Percentiles rank a stretch among this genome's conserved stretches.
Conservation (phyloP, 1,140 invertebrate genomes). For the Drosophila insularis region DNA sequence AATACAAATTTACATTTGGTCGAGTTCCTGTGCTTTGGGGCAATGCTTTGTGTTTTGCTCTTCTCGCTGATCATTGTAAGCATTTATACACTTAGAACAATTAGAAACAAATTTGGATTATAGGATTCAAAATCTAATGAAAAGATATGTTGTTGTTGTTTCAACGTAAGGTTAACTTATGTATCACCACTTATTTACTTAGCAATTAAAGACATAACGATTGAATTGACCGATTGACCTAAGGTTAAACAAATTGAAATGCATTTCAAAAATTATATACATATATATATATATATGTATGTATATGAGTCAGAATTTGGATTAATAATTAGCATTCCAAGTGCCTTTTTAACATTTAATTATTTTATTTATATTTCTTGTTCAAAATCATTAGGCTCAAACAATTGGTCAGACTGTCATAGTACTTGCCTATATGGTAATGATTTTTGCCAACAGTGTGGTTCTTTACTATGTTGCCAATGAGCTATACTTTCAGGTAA, state of each 20-base stretch:
- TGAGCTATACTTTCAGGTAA: conserved; percentile 67
- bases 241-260: no score
- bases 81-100: neutral
- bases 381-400: conserved; percentile 41
- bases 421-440: conserved; percentile 65
- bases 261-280: no score
- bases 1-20: conserved; percentile 67
- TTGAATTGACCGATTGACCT: no score
- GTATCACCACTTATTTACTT: no score
- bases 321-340: neutral
- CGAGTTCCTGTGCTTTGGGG: conserved; percentile 72
- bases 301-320: no score
- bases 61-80: conserved; percentile 72
- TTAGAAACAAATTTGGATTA: neutral
- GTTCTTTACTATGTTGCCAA: conserved; percentile 73
- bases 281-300: no score
- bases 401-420: conserved; percentile 61
- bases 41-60: conserved; percentile 68
- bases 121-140: neutral
- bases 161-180: no score
- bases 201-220: no score
- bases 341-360: no score
- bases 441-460: conserved; percentile 71
- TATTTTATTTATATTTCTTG: neutral
- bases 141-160: no score